Conservation (phyloP, 1,140 invertebrate species). For the Bombus impatiens region DNA sequence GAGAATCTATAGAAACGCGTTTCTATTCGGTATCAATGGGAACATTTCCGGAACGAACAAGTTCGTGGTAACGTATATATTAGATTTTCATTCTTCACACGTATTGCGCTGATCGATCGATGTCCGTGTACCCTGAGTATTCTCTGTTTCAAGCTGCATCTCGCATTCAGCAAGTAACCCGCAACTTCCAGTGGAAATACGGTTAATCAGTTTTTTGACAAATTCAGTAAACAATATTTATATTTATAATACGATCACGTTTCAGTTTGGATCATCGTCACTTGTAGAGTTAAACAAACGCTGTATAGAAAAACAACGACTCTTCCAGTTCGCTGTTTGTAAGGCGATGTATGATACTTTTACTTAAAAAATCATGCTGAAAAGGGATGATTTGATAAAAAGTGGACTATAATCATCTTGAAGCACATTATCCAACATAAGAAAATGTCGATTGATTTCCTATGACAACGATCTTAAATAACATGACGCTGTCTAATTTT, state of each 20-base stretch:
- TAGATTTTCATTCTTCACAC: slow-evolving; percentile 9
- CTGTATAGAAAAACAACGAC: not conserved
- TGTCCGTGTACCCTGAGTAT: not conserved
- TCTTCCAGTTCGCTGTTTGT: not conserved
- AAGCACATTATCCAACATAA: not conserved
- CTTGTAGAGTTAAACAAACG: not conserved
- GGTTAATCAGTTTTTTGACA: not conserved
- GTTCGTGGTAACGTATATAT: not conserved
- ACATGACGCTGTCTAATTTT: not conserved
- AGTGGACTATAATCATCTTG: not conserved
- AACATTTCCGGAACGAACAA: not conserved
- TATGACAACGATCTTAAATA: not conserved
- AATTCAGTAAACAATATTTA: not conserved
- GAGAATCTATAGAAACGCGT: not conserved
- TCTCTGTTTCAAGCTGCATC: not conserved
- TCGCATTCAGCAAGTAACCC: not conserved
- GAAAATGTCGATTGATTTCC: not conserved
- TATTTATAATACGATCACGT: not conserved
- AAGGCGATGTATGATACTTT: not conserved
- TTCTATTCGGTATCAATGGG: not conserved
- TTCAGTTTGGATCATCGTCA: not conserved
- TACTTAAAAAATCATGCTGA: not conserved
- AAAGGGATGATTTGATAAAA: not conserved
- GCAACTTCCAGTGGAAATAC: no score
- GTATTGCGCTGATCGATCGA: not conserved